Percentiles rank a stretch among this genome's conserved stretches.
Conservation (phyloP, 2,888 invertebrate genomes). For the Thereva unica region DNA sequence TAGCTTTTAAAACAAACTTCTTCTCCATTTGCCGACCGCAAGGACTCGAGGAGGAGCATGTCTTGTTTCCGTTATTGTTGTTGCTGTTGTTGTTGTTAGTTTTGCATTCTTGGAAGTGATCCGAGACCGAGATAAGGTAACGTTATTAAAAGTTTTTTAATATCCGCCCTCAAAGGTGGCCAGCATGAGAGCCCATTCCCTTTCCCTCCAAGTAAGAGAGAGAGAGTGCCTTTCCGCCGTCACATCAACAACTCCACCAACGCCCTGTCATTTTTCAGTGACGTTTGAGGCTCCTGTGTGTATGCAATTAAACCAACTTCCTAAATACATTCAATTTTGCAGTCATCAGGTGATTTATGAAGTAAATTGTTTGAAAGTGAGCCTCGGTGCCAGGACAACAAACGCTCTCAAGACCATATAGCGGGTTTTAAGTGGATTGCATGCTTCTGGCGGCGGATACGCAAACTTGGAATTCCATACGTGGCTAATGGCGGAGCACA, state of each 20-base stretch:
- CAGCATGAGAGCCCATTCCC: background rate
- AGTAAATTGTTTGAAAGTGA: slow-evolving; percentile 40
- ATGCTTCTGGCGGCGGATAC: slow-evolving; percentile 3
- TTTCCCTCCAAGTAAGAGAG: too few relatives aligned
- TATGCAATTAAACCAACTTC: slow-evolving; percentile 40
- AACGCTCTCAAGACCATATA: slow-evolving; percentile 4
- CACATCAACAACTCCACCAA: slow-evolving; percentile 17
- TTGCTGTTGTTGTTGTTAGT: background rate
- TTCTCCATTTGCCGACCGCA: too few relatives aligned
- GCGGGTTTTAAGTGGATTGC: slow-evolving; percentile 11
- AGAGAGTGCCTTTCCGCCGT: background rate
- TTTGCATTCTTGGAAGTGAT: too few relatives aligned
- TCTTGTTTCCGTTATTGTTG: background rate
- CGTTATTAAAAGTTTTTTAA: slow-evolving; percentile 37
- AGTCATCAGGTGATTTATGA: slow-evolving; percentile 41
- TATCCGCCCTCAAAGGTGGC: slow-evolving; percentile 8
- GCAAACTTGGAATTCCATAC: slow-evolving; percentile 6
- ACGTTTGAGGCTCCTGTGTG: slow-evolving; percentile 6
- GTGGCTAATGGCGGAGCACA: slow-evolving; percentile 21
- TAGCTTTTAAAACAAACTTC: too few relatives aligned
- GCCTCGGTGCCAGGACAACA: slow-evolving; percentile 8
- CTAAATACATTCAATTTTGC: slow-evolving; percentile 40
- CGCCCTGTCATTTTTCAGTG: slow-evolving; percentile 29
- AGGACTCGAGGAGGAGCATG: too few relatives aligned
- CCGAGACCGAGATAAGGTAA: background rate